Percentiles rank a stretch among this genome's conserved stretches.
Evolutionary conservation across 2,888 invertebrate species (phyloP).

Genomic region (Epistrophe eligans): DNA sequence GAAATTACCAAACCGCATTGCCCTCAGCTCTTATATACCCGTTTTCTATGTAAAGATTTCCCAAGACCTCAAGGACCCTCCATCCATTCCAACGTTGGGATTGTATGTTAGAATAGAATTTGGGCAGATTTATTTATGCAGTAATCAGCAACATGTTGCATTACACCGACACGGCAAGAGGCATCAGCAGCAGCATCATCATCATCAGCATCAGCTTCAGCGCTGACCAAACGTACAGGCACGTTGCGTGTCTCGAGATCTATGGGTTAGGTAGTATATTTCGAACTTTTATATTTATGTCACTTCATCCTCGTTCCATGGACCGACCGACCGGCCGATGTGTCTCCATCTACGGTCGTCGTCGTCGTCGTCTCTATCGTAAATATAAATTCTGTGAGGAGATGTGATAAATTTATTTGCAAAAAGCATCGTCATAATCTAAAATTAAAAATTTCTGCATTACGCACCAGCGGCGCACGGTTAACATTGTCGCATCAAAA

Average conservation of each 20-base stretch:
- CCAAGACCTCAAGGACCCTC: constrained; percentile 20
- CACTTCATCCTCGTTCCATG: constrained; percentile 28
- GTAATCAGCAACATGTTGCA: constrained; percentile 70
- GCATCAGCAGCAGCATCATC: background rate
- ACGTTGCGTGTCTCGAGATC: constrained; percentile 38
- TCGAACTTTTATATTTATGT: constrained; percentile 47
- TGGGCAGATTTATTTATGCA: constrained; percentile 49
- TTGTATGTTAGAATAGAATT: constrained; percentile 13
- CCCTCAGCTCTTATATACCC: background rate
- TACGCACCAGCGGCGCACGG: constrained; percentile 62
- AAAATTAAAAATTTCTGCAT: constrained; percentile 57
- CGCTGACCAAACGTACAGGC: constrained; percentile 33
- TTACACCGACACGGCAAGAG: constrained; percentile 19
- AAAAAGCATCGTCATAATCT: constrained; percentile 63
- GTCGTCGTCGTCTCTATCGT: constrained; percentile 8
- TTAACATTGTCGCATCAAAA: constrained; percentile 24
- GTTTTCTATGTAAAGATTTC: background rate
- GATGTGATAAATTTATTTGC: constrained; percentile 67
- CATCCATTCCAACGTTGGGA: background rate
- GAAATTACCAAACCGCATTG: constrained; percentile 41
- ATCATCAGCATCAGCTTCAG: background rate
- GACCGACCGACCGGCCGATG: background rate
- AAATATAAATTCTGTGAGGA: constrained; percentile 27
- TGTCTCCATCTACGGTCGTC: background rate
- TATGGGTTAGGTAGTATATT: constrained; percentile 21